These are phyloP conservation scores for Vidua macroura DNA, from an alignment of 2,113 vertebrate species.

Conservation along the genomic window DNA sequence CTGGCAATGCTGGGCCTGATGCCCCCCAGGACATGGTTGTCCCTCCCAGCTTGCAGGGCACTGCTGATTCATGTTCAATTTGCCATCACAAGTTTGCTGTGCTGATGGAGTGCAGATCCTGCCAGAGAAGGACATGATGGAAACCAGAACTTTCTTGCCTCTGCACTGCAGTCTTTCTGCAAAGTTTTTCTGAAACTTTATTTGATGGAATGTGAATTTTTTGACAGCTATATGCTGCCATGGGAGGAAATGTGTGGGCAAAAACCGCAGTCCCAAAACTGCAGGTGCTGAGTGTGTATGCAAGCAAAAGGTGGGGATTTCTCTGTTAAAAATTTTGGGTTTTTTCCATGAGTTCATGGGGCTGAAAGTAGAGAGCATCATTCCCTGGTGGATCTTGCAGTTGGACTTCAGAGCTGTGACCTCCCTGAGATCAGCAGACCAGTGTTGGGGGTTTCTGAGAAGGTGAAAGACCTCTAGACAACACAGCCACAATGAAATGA, in stretches of 20 bases:
- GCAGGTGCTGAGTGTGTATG: neutral
- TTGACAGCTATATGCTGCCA: neutral
- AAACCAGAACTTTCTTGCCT: neutral
- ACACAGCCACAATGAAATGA: neutral
- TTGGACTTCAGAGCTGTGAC: neutral
- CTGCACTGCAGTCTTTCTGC: neutral
- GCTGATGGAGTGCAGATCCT: neutral
- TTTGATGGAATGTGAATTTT: neutral
- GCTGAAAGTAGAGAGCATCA: neutral
- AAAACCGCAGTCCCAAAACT: neutral
- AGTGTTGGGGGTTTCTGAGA: neutral
- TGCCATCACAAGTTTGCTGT: neutral
- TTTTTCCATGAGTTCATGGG: neutral
- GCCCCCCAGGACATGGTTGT: neutral
- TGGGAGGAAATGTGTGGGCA: neutral
- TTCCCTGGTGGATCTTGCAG: neutral
- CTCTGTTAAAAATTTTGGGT: neutral
- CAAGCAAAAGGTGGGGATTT: neutral
- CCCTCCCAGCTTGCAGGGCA: neutral
- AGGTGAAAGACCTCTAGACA: neutral
- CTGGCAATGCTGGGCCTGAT: neutral
- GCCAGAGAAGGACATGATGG: neutral
- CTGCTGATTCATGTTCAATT: neutral
- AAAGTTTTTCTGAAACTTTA: neutral
- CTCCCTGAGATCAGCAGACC: neutral